phyloP scores from a whole-genome alignment of 2,888 invertebrate species.

The Diabrotica balteata region DNA sequence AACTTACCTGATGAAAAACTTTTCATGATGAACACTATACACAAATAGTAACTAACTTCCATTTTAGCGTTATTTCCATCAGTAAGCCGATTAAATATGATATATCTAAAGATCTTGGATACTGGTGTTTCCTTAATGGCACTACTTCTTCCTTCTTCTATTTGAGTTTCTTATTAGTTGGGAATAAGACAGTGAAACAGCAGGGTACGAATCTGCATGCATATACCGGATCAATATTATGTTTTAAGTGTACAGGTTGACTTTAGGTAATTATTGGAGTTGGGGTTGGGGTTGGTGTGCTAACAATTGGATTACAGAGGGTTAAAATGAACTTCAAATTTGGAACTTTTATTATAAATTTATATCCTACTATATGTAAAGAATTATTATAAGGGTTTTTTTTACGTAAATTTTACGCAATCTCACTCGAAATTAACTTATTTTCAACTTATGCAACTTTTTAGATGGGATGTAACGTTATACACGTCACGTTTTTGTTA shows the following conservation, averaged over 20 bases:
- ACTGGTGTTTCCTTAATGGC: constrained; percentile 44
- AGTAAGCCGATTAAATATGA: constrained; percentile 51
- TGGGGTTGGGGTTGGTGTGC: no score
- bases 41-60: constrained; percentile 36
- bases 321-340: no score
- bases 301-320: no score
- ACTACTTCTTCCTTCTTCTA: constrained; percentile 42
- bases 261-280: not conserved
- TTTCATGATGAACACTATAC: constrained; percentile 9
- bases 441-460: no score
- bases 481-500: no score
- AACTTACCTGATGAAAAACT: not conserved
- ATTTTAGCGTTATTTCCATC: constrained; percentile 49
- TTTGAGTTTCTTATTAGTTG: constrained; percentile 46
- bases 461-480: no score
- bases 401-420: no score
- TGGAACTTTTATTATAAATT: no score
- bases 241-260: constrained; percentile 5
- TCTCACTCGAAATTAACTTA: no score
- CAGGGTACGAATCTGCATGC: constrained; percentile 23
- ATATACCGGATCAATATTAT: constrained; percentile 3
- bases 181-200: constrained; percentile 29
- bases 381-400: no score
- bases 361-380: no score
- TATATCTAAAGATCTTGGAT: constrained; percentile 48